Percentiles rank a stretch among this genome's conserved stretches.
Conservation (phyloP, 2,888 invertebrate species). For the Mesochorus sp. region DNA sequence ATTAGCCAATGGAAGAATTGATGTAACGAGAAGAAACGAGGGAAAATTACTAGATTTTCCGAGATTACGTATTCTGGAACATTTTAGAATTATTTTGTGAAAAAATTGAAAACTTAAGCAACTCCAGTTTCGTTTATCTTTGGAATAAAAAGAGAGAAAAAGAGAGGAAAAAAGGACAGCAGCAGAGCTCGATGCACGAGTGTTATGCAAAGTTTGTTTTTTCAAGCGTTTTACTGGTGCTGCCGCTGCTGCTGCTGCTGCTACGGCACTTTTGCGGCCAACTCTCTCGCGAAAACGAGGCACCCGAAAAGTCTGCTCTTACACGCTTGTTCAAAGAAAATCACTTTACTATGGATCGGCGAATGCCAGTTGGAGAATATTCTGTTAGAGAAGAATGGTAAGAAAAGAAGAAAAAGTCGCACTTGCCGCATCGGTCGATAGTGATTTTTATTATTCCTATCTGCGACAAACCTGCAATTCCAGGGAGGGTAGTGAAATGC, state of each 20-base stretch:
- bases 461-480: slow-evolving; percentile 33
- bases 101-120: too few relatives aligned
- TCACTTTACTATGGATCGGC: background rate
- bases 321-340: slow-evolving; percentile 3
- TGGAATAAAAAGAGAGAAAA: slow-evolving; percentile 5
- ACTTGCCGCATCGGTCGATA: slow-evolving; percentile 3
- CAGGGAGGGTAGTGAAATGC: slow-evolving; percentile 55
- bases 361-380: background rate
- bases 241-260: too few relatives aligned
- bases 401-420: slow-evolving; percentile 17
- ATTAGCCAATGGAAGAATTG: too few relatives aligned
- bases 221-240: slow-evolving; percentile 8
- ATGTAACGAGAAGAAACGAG: too few relatives aligned
- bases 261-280: background rate
- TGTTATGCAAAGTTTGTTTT: slow-evolving; percentile 55
- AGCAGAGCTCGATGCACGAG: background rate
- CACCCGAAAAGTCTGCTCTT: too few relatives aligned
- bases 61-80: too few relatives aligned
- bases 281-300: background rate
- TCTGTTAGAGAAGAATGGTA: background rate
- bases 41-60: too few relatives aligned
- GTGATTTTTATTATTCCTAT: slow-evolving; percentile 56
- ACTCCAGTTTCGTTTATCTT: too few relatives aligned
- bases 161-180: background rate
- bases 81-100: too few relatives aligned